A percentile compares a stretch with the other conserved stretches of the same genome.
Conservation (phyloP, 2,797 vertebrate genomes). For the Trichosurus vulpecula region DNA sequence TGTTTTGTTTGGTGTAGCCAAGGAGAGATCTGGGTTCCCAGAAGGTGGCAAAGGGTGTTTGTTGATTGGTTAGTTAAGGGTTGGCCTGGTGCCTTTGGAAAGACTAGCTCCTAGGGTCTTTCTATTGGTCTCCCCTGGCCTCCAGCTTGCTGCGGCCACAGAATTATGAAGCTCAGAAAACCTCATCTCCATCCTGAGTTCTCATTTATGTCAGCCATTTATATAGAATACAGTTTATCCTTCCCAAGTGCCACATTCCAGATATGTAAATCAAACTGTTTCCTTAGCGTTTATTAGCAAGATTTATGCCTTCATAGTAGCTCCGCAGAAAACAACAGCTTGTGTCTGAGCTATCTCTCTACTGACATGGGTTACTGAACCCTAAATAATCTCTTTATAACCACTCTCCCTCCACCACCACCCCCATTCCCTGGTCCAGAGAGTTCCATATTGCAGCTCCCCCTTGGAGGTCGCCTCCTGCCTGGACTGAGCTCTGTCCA, state of each 20-base stretch:
- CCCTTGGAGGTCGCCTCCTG: neutral
- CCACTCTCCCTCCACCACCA: too few species aligned
- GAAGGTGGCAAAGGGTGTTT: neutral
- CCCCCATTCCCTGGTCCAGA: neutral
- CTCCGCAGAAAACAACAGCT: neutral
- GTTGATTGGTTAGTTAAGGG: neutral
- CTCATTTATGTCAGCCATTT: slow-evolving; percentile 16
- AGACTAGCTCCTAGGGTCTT: neutral
- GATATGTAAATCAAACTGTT: slow-evolving; percentile 3
- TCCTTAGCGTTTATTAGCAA: slow-evolving; percentile 15
- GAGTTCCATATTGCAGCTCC: neutral
- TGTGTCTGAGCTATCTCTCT: neutral
- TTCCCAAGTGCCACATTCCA: slow-evolving; percentile 12
- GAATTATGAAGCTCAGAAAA: neutral
- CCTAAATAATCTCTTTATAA: neutral
- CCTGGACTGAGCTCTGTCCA: neutral
- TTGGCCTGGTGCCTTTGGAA: neutral
- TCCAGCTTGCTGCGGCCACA: neutral
- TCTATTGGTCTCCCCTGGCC: neutral
- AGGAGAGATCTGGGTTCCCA: neutral
- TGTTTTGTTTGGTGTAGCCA: neutral
- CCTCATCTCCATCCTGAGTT: neutral
- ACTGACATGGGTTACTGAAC: neutral
- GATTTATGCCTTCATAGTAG: slow-evolving; percentile 10
- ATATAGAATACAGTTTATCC: neutral